A percentile compares a stretch with the other conserved stretches of the same genome.
Evolutionary conservation across 2,888 invertebrate species (phyloP).

Genomic region (Glaucopsyche alexis): DNA sequence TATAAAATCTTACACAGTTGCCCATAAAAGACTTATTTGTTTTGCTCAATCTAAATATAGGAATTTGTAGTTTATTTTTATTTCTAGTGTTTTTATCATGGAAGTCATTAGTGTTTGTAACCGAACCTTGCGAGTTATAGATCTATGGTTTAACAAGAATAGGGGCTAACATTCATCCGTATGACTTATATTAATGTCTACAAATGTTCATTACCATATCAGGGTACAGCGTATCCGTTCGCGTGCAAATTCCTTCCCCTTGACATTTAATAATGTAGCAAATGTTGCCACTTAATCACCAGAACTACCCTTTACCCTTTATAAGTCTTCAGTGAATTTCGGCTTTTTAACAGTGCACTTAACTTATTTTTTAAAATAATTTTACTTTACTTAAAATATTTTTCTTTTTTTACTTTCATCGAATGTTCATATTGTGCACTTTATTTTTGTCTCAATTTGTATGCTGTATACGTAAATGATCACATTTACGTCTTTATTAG

Average conservation of each 20-base stretch:
- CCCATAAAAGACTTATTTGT: no score
- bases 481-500: background rate
- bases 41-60: no score
- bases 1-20: no score
- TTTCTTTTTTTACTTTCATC: background rate
- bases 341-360: background rate
- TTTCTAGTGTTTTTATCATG: no score
- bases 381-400: background rate
- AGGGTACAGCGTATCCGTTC: background rate
- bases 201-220: background rate
- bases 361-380: no score
- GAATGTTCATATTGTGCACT: background rate
- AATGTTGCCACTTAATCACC: conserved; percentile 22
- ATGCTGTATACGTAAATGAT: background rate
- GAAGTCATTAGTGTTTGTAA: no score
- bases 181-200: background rate
- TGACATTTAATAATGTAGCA: conserved; percentile 22
- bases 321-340: conserved; percentile 19
- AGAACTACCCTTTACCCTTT: conserved; percentile 2
- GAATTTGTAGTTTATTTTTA: no score
- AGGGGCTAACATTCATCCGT: background rate
- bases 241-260: conserved; percentile 15
- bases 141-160: background rate
- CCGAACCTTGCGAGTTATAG: no score
- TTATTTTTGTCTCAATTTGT: background rate